Evolutionary conservation across 2,888 invertebrate species (phyloP), one percentile per base, ranked within the genome.

Genomic region (Nowickia ferox): DNA sequence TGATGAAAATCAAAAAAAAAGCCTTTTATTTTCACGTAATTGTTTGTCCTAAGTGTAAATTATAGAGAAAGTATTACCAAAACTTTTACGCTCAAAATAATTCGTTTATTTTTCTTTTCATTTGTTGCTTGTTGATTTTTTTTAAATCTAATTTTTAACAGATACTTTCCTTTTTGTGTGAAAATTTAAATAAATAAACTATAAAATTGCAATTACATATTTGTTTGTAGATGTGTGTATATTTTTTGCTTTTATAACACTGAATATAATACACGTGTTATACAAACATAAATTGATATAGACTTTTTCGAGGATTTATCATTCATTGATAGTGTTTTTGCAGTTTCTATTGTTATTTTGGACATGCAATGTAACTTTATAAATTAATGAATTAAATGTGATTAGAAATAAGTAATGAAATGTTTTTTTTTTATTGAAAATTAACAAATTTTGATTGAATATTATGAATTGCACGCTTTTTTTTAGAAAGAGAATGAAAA

Each of bases 31-130:
- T 83, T 72, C 51, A 65, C 44, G 66, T 84, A 78, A 84, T 84
- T 84, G 83, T 76, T 53, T 65, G 77, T 82, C 86, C 82, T 86
- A 86, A 84, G 74, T 80, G 69, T 83, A 83, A 86, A 78, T 79
- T 83, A 81, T 80, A 86, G 87, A 84, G 87, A 87, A 87, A 87
- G 87, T 82, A 59, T 77, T 78, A 65, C 74, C 68, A 74, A 74
- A 69, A 82, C 75, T 85, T 82, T 79, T 51, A 75, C 65, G 71
- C 76, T 75, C 48, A 71, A 79, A 57, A 51, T 76, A 71, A 71
- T 84, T 80, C 75, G 66, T 55, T 61, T 48, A 30, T 30, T 30
- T 30, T 30, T 30, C 30, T 30, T 30, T 30, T 30, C 30, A 3
- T 61, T 77, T 61, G 69, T 57, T 5, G 38, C 9, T 55, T 57